These are phyloP conservation scores for Phrynosoma platyrhinos DNA, from an alignment of 2,113 vertebrate species.

Conservation along the genomic window DNA sequence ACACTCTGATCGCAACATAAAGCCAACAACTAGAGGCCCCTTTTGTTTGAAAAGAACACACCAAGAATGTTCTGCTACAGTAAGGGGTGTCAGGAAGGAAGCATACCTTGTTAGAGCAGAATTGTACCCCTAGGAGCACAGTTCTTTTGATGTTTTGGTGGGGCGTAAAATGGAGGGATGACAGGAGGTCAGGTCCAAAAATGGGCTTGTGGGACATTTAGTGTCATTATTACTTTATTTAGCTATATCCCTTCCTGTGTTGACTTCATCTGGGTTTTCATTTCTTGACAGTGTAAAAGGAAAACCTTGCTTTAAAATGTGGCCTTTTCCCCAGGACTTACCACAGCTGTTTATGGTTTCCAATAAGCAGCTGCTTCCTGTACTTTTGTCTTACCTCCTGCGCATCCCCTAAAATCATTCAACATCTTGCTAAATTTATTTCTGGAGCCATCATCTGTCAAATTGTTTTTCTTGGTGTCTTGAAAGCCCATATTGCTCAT, in stretches of 20 bases:
- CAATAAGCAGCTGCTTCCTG: slow-evolving; percentile 64
- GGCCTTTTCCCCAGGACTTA: slow-evolving; percentile 51
- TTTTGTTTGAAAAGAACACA: too few relatives aligned
- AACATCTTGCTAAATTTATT: slow-evolving; percentile 43
- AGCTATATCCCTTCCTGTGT: neutral
- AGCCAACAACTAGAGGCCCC: neutral
- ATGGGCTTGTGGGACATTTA: too few relatives aligned
- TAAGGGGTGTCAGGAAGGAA: too few relatives aligned
- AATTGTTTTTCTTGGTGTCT: slow-evolving; percentile 55
- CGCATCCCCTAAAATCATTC: slow-evolving; percentile 50
- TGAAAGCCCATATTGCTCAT: slow-evolving; percentile 58
- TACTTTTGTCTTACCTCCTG: slow-evolving; percentile 44
- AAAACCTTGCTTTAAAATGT: slow-evolving; percentile 6
- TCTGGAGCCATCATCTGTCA: slow-evolving; percentile 54
- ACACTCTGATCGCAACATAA: neutral
- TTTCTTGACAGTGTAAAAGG: slow-evolving; percentile 40
- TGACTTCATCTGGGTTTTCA: slow-evolving; percentile 60
- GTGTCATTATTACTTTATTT: neutral
- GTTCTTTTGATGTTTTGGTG: neutral
- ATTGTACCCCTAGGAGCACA: too few relatives aligned
- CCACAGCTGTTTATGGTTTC: slow-evolving; percentile 59
- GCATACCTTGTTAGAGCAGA: too few relatives aligned
- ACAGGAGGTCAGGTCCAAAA: too few relatives aligned
- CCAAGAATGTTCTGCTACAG: too few relatives aligned
- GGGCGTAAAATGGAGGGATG: too few relatives aligned